Base-by-base conservation (phyloP, 2,113 vertebrate genomes). In the Otis tarda region DNA sequence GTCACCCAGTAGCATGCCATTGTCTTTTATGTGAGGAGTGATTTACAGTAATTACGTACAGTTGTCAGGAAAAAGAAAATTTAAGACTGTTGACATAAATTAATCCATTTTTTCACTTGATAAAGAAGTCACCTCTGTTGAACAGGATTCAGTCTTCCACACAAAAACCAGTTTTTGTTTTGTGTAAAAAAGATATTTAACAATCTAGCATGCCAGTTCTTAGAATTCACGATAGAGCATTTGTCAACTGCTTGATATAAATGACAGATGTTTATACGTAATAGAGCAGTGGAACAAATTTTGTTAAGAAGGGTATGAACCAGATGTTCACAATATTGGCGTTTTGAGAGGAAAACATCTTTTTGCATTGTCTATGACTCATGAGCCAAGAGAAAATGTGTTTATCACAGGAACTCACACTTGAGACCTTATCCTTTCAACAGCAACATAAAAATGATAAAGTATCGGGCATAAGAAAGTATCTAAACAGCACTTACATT, bases 251-350 rank as follows among this genome's bases (percentile, higher is more conserved):
- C 88, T 97, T 97, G 97, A 97, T 96, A 93, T 95, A 98, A 97
- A 97, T 97, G 97, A 98, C 97, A 98, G 97, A 97, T 98, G 97
- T 97, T 98, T 97, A 96, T 96, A 95, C 96, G 97, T 97, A 97
- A 98, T 94, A 94, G 97, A 97, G 79, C 89, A 87, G 94, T 98
- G 97, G 97, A 98, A 97, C 96, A 94, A 98, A 98, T 98, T 97
- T 97, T 82, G 95, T 97, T 97, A 96, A 95, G 97, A 97, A 94
- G 93, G 87, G 95, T 97, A 98, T 95, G 95, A 96, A 93, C 97
- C 98, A 98, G 97, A 98, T 98, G 98, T 98, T 98, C 96, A 93
- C 94, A 89, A 79, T 94, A 94, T 93, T 97, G 95, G 87, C 50
- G 87, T 95, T 97, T 95, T 57, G 71, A 97, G 94, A 97, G 90